Base-by-base conservation (phyloP, 2,113 vertebrate genomes). In the Oreocharis arfaki region DNA sequence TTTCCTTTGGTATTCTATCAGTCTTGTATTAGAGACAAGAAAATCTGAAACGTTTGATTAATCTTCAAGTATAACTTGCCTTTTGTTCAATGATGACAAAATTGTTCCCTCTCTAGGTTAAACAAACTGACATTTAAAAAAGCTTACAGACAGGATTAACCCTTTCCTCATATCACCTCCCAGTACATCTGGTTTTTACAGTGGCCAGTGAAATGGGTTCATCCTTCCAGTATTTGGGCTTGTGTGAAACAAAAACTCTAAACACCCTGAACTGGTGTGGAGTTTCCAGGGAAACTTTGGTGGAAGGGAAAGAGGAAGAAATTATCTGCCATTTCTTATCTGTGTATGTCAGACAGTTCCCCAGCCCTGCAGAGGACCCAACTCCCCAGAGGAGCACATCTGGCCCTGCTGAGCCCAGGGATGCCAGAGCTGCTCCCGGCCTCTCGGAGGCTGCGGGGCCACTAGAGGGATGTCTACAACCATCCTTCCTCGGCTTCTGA, bases 401-500 rank as follows among this genome's bases (percentile, higher is more conserved):
- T 44, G 30, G 26, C n/a, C 32, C 3, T 6, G n/a, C 50, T 30
- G 67, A 11, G 69, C 39, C 35, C 7, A 10, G 22, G 35, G 17
- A 32, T 1, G 63, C 55, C 33, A 13, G 47, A 59, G 60, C 67
- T 46, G 57, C 37, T 68, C 3, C 0, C 16, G 28, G 26, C 59
- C 26, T 76, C 53, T 56, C 19, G 3, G 15, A 37, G 49, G 30
- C 84, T 23, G 75, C 3, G 2, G 37, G 33, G 67, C 95, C 96
- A 56, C 95, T 95, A 96, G 90, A 88, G 91, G 92, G 92, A 61
- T 90, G 82, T 88, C 90, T 84, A 9, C 63, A 82, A 52, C 94
- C 92, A 49, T 14, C 79, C 53, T 87, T 79, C 35, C 67, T 16
- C 1, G 0, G 14, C 8, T 52, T 5, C 50, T 8, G 8, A 19